Conservation (phyloP, 1,140 invertebrate species). For the Araneus ventricosus region DNA sequence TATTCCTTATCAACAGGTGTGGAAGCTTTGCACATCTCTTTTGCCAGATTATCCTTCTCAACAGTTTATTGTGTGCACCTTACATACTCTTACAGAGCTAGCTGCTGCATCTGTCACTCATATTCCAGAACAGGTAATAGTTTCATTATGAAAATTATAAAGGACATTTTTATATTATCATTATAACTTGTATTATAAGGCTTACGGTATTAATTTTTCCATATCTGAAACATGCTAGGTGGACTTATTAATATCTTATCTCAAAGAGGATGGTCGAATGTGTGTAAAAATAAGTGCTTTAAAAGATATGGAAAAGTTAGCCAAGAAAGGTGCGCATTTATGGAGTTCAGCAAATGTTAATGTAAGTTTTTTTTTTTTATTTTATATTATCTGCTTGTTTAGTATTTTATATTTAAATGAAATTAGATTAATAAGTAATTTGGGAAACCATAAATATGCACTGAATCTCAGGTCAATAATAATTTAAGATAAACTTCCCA, state of each 20-base stretch:
- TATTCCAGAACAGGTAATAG: constrained; percentile 91
- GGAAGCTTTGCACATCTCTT: constrained; percentile 89
- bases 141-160: background rate
- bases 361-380: constrained; percentile 71
- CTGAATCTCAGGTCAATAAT: no score
- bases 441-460: no score
- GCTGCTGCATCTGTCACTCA: constrained; percentile 93
- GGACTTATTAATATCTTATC: constrained; percentile 82
- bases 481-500: no score
- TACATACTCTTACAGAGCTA: constrained; percentile 92
- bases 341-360: constrained; percentile 88
- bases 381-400: background rate
- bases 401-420: background rate
- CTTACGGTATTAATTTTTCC: constrained; percentile 38
- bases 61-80: constrained; percentile 91
- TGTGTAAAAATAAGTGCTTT: constrained; percentile 88
- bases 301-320: constrained; percentile 87
- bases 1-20: constrained; percentile 81
- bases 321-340: constrained; percentile 86
- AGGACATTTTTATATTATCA: background rate
- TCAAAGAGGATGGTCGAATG: constrained; percentile 85
- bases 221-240: constrained; percentile 79
- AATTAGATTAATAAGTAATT: no score
- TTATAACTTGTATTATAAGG: background rate
- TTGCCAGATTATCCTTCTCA: constrained; percentile 90